These are phyloP conservation scores for Apostichopus parvimensis DNA, from an alignment of 35 echinoderm and acorn worm genomes.

Conservation along the genomic window DNA sequence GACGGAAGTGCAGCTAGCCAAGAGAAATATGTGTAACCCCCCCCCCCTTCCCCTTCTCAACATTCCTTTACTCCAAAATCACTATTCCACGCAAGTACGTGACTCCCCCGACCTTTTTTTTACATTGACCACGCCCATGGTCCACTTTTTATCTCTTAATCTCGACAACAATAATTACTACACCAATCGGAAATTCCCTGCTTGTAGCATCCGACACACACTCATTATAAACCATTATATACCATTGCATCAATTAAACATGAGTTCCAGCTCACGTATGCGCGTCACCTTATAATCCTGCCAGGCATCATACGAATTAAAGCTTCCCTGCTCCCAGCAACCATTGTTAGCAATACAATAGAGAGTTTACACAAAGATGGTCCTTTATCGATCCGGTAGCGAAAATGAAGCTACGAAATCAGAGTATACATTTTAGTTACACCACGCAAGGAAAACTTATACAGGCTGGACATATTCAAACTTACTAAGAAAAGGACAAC, in stretches of 20 bases:
- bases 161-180: too few species aligned
- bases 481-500: not conserved
- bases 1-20: too few species aligned
- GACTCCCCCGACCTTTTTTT: too few species aligned
- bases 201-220: too few species aligned
- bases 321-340: slow-evolving; percentile 38
- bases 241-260: not conserved
- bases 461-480: not conserved
- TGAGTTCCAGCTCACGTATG: not conserved
- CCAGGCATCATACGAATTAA: slow-evolving; percentile 14
- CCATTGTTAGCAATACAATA: slow-evolving; percentile 30
- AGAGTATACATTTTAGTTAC: not conserved
- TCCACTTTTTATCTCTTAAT: too few species aligned
- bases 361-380: slow-evolving; percentile 19
- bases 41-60: too few species aligned
- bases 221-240: too few species aligned
- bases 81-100: too few species aligned
- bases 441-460: not conserved
- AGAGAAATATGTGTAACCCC: too few species aligned
- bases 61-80: too few species aligned
- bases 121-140: too few species aligned
- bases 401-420: not conserved
- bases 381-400: not conserved
- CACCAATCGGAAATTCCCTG: too few species aligned
- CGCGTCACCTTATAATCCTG: not conserved